Evolutionary conservation across 2,888 invertebrate species (phyloP).

Genomic region (Herminia tarsipennalis): DNA sequence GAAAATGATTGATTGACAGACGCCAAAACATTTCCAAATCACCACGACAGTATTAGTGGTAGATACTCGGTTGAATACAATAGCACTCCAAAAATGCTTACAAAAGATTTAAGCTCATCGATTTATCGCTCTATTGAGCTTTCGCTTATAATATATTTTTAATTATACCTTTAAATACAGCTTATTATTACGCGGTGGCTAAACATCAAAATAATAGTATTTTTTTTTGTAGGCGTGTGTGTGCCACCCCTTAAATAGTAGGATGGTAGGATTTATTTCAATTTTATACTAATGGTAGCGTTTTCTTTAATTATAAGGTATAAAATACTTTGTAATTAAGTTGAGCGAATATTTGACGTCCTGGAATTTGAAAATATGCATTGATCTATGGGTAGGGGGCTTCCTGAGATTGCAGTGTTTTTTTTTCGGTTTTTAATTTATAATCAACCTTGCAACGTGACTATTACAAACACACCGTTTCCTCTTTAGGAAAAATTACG

Average conservation of each 20-base stretch:
- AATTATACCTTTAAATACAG: conserved; percentile 65
- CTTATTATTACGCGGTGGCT: conserved; percentile 77
- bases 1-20: conserved; percentile 37
- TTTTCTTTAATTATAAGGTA: conserved; percentile 66
- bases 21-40: conserved; percentile 23
- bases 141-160: conserved; percentile 71
- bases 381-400: conserved; percentile 16
- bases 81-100: conserved; percentile 32
- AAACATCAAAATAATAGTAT: conserved; percentile 70
- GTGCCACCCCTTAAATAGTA: conserved; percentile 58
- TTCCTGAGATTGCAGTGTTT: background rate
- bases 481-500: too few species aligned
- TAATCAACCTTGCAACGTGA: too few species aligned
- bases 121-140: conserved; percentile 71
- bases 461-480: too few species aligned
- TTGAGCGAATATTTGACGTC: conserved; percentile 40
- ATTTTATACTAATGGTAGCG: conserved; percentile 59
- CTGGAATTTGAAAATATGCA: conserved; percentile 27
- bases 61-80: conserved; percentile 29
- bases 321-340: conserved; percentile 62
- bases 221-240: conserved; percentile 63
- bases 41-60: conserved; percentile 18
- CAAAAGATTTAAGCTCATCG: conserved; percentile 57
- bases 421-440: too few species aligned
- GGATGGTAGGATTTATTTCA: conserved; percentile 68